A percentile compares a stretch with the other conserved stretches of the same genome.
Conservation (phyloP, 2,113 vertebrate genomes). For the Triplophysa dalaica region DNA sequence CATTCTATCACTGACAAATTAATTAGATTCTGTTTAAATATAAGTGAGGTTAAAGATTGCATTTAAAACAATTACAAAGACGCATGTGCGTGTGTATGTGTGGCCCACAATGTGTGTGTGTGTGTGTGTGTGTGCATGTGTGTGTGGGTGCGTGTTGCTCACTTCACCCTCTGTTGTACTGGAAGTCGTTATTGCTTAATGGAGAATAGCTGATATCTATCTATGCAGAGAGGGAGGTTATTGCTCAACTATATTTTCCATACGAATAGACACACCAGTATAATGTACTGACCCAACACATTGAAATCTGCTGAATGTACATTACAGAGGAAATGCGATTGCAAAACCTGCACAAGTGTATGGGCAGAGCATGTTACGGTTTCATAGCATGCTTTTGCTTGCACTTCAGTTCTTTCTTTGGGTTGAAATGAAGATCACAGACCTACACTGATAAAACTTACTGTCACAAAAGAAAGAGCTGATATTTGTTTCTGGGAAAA, state of each 20-base stretch:
- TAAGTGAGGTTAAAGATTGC: background rate
- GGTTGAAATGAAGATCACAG: conserved; percentile 27
- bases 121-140: too few relatives aligned
- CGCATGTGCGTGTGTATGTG: too few relatives aligned
- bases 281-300: background rate
- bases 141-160: too few relatives aligned
- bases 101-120: too few relatives aligned
- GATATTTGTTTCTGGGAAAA: conserved; percentile 1
- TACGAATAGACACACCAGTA: background rate
- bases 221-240: background rate
- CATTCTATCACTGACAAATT: too few relatives aligned
- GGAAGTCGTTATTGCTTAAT: conserved; percentile 4
- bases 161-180: background rate
- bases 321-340: conserved; percentile 12
- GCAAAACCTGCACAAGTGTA: conserved; percentile 15
- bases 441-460: background rate
- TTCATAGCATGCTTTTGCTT: conserved; percentile 20
- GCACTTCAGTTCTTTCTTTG: background rate
- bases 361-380: conserved; percentile 5
- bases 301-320: conserved; percentile 30
- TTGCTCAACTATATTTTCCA: conserved; percentile 8
- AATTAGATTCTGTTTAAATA: too few relatives aligned
- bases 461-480: conserved; percentile 25
- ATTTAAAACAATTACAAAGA: background rate
- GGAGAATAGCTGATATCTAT: background rate